These are phyloP conservation scores for Perca flavescens DNA, from an alignment of 2,113 vertebrate species.

Conservation along the genomic window DNA sequence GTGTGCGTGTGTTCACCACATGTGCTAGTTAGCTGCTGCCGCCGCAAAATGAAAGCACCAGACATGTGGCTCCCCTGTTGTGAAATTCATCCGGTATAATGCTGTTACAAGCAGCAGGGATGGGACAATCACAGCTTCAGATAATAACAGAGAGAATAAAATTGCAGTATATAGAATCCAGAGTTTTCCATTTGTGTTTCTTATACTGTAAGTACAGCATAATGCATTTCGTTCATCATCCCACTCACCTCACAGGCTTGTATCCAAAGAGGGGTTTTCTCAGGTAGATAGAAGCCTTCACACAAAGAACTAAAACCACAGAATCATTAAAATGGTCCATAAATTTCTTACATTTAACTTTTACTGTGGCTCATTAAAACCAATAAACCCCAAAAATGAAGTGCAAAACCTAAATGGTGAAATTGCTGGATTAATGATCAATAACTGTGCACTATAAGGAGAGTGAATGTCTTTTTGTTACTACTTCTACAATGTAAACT, in stretches of 20 bases:
- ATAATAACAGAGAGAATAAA: conserved; percentile 20
- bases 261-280: neutral
- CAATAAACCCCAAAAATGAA: conserved; percentile 41
- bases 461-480: conserved; percentile 9
- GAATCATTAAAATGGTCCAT: conserved; percentile 44
- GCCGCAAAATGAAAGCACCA: conserved; percentile 31
- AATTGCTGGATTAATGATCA: conserved; percentile 49
- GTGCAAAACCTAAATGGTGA: conserved; percentile 1
- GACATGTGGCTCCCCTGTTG: conserved; percentile 50
- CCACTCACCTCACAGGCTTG: neutral
- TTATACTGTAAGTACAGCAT: conserved; percentile 1
- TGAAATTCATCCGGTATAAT: conserved; percentile 48
- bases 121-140: conserved; percentile 9
- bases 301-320: conserved; percentile 23
- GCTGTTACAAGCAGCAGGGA: conserved; percentile 43
- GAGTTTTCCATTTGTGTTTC: conserved; percentile 13
- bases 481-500: conserved; percentile 1
- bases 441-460: conserved; percentile 12
- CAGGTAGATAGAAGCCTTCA: conserved; percentile 22
- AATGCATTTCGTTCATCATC: conserved; percentile 4
- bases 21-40: conserved; percentile 28
- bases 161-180: conserved; percentile 18
- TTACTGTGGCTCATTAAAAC: conserved; percentile 61
- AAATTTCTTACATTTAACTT: conserved; percentile 49
- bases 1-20: conserved; percentile 17